phyloP scores from a whole-genome alignment of 2,797 vertebrate species.

The Apogon talboti region DNA sequence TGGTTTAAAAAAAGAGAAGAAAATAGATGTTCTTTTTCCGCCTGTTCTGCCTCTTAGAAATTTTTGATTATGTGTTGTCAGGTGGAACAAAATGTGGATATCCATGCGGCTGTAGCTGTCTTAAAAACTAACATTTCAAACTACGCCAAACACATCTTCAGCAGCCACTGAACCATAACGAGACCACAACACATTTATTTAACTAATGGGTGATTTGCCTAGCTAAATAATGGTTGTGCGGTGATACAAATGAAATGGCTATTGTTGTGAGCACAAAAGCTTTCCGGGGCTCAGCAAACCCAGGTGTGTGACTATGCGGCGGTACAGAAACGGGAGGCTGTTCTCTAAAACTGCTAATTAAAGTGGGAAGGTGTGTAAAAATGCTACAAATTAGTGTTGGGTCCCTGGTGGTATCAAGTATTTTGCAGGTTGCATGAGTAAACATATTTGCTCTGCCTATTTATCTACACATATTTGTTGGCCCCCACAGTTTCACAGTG shows the following conservation, averaged over 20 bases:
- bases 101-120: slow-evolving; percentile 12
- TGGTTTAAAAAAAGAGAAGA: background rate
- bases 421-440: slow-evolving; percentile 73
- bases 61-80: slow-evolving; percentile 26
- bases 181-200: slow-evolving; percentile 29
- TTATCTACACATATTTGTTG: slow-evolving; percentile 52
- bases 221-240: slow-evolving; percentile 24
- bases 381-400: slow-evolving; percentile 67
- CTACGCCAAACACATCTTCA: background rate
- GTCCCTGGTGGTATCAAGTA: slow-evolving; percentile 60
- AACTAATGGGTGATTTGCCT: slow-evolving; percentile 25
- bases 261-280: slow-evolving; percentile 31
- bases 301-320: slow-evolving; percentile 38
- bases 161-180: slow-evolving; percentile 3
- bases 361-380: slow-evolving; percentile 76
- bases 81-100: slow-evolving; percentile 26
- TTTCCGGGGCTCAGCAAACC: slow-evolving; percentile 15
- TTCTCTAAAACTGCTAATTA: slow-evolving; percentile 63
- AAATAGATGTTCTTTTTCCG: background rate
- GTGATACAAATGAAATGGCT: slow-evolving; percentile 15
- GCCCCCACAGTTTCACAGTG: slow-evolving; percentile 37
- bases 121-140: slow-evolving; percentile 5
- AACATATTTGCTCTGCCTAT: slow-evolving; percentile 68
- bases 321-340: slow-evolving; percentile 17
- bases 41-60: slow-evolving; percentile 3